Evolutionary conservation across 2,113 vertebrate species (phyloP).

Genomic region (Upupa epops): DNA sequence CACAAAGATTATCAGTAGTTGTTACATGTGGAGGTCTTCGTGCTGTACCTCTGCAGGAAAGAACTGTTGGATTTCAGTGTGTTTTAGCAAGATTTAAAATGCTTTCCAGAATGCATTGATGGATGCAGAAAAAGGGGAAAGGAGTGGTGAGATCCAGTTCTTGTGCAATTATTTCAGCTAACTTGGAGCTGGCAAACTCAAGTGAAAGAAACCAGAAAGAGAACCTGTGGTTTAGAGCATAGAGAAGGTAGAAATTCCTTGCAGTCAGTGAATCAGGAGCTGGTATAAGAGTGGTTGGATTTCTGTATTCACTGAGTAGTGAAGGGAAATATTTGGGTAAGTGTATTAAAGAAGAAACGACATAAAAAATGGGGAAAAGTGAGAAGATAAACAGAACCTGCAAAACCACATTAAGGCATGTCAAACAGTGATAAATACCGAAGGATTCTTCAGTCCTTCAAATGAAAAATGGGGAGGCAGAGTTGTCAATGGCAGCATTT

Average conservation of each 20-base stretch:
- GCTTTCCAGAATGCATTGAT: background rate
- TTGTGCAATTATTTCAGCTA: background rate
- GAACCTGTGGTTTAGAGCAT: background rate
- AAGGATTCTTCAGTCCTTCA: background rate
- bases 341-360: background rate
- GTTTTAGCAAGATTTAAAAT: background rate
- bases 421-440: background rate
- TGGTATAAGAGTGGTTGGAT: background rate
- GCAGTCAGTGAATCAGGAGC: accelerated
- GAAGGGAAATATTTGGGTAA: background rate
- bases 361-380: background rate
- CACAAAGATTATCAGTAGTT: background rate
- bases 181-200: background rate
- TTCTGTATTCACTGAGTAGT: background rate
- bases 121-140: background rate
- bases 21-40: background rate
- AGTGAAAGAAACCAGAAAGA: background rate
- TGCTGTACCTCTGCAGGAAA: background rate
- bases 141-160: background rate
- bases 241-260: background rate
- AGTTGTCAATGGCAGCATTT: background rate
- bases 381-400: background rate
- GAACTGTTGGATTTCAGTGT: background rate
- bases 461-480: background rate
- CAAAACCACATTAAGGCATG: background rate